Conservation (phyloP, 2,888 invertebrate species). For the Spisula solida region DNA sequence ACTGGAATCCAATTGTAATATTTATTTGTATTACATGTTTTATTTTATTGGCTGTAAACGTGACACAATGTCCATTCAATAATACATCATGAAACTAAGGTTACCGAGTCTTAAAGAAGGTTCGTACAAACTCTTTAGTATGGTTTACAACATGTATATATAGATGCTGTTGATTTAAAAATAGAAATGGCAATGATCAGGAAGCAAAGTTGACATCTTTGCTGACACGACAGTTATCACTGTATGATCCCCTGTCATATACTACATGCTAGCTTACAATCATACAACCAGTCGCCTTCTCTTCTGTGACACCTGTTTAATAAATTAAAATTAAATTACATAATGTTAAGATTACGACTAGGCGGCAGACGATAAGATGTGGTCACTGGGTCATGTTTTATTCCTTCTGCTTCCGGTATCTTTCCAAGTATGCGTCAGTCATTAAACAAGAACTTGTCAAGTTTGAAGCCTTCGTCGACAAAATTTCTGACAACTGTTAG, state of each 20-base stretch:
- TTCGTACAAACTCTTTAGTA: too few species aligned
- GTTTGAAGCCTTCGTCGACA: background rate
- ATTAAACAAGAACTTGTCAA: background rate
- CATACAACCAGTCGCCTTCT: background rate
- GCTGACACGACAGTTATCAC: background rate
- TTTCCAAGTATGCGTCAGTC: background rate
- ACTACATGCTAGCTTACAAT: background rate
- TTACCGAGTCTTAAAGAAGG: too few species aligned
- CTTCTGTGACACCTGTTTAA: background rate
- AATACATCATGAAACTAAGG: too few species aligned
- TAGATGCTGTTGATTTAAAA: too few species aligned
- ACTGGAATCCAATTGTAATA: too few species aligned
- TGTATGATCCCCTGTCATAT: background rate
- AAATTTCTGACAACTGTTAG: background rate
- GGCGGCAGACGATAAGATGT: background rate
- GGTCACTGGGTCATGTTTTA: slow-evolving; percentile 6
- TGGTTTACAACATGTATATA: too few species aligned
- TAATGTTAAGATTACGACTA: background rate
- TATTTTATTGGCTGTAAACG: too few species aligned
- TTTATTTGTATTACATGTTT: too few species aligned
- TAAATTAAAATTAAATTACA: too few species aligned
- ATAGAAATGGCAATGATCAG: background rate
- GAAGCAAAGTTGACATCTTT: slow-evolving; percentile 7
- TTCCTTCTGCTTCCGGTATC: background rate
- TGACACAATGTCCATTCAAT: too few species aligned